Base-by-base conservation (phyloP, 1,140 invertebrate genomes). In the Lucilia sericata region DNA sequence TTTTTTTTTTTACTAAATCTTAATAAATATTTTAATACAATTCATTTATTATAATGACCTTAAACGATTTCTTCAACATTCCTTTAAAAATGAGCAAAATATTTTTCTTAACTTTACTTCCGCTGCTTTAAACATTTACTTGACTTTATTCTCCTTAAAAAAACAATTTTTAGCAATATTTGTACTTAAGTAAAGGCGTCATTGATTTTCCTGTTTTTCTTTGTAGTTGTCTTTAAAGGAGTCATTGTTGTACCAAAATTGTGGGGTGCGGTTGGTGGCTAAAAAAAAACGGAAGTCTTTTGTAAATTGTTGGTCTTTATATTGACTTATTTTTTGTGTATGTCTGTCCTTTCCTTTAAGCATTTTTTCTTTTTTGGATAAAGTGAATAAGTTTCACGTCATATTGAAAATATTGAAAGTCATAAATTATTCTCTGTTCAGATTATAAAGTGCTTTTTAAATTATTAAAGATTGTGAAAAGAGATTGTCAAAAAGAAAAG, bases 21-120 rank as follows among this genome's bases (percentile, higher is more conserved):
- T 80, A 80, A 80, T 80, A 80, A 80, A 80, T 80, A 51, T 80
- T 80, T 42, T 51, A 25, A 80, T 80, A 25, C 76, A 80, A 80
- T 42, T 80, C 76, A 80, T 49, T 80, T 51, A 30, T 75, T 76
- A 36, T 17, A 30, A 4, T 55, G 12, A 12, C 65, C 65, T 60
- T 78, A 14, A 51, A 49, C 21, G 51, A 17, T 49, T 80, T 12
- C 5, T 30, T 7, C 0, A 12, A 10, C 51, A 17, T 55, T 55
- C n/a, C 25, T 30, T 17, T 60, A 4, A 2, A 70, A 60, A 60
- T 7, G 25, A 60, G 13, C 13, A 60, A 60, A 70, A 65, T 19
- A 65, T 70, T 25, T 70, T 70, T 70, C 55, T n/a, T 60, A n/a
- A n/a, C 65, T 70, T 70, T 12, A 70, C 65, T 70, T 70, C 65